Percentiles rank a stretch among this genome's conserved stretches.
Conservation (phyloP, 2,888 invertebrate species). For the Drosophila neoperkinsi region DNA sequence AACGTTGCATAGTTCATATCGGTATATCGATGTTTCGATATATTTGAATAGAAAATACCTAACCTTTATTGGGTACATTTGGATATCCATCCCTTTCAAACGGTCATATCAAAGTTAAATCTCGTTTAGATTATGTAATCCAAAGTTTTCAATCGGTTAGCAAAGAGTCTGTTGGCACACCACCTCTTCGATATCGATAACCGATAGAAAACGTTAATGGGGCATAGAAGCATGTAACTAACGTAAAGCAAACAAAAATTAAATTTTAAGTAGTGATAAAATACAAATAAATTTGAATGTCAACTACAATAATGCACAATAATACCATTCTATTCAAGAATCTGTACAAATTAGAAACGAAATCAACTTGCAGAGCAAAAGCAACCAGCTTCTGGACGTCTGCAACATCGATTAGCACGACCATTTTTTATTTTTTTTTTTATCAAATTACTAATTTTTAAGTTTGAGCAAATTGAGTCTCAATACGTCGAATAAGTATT, state of each 20-base stretch:
- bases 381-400: constrained; percentile 7
- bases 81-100: not conserved
- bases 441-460: not conserved
- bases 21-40: constrained; percentile 5
- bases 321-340: not conserved
- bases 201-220: too few species aligned
- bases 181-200: not conserved
- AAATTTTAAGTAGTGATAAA: not conserved
- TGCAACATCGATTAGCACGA: not conserved
- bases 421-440: not conserved
- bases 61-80: not conserved
- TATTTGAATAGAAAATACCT: not conserved
- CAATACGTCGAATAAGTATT: not conserved
- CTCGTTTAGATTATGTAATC: not conserved
- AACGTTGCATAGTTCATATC: constrained; percentile 5
- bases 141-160: not conserved
- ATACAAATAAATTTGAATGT: not conserved
- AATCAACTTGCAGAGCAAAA: not conserved
- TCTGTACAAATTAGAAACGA: not conserved
- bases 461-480: not conserved
- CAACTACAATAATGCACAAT: not conserved
- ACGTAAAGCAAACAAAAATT: not conserved
- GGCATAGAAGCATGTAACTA: not conserved
- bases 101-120: not conserved
- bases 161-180: not conserved